Evolutionary conservation across 1,140 invertebrate genomes (phyloP), one percentile per base, ranked within the genome.

Genomic region (Microvelia longipes): DNA sequence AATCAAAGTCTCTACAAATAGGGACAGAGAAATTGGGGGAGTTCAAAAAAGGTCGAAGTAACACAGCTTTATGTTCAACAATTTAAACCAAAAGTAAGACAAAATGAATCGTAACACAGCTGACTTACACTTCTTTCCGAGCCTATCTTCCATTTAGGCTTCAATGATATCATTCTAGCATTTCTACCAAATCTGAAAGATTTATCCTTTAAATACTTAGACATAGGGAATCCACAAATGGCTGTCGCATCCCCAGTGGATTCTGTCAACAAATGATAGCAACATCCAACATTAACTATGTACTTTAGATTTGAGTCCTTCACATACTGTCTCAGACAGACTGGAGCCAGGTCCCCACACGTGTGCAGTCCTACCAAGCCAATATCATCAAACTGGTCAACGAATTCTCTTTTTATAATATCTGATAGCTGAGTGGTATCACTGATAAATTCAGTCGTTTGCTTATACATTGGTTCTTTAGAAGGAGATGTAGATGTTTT

Each of bases 221-320:
- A 89, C 78, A 92, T 79, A 13, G 90, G 90, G 78, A 91, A 91
- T 11, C 35, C 35, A 15, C 85, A 85, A 61, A 72, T 73, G 24
- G 2, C 27, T 27, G n/a, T n/a, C 15, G 5, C n/a, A n/a, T 24
- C 26, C 50, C 50, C 50, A 50, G 5, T 35, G 2, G 26, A 77
- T 81, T 95, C 90, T 69, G 86, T 82, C 72, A 94, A 78, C 74
- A 95, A 82, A 83, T 96, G 85, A 80, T 95, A 96, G 78, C 94
- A 96, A 77, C 94, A 97, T 0, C 90, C 90, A 35, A 96, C 89
- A 75, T 91, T 90, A 68, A 90, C 88, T 0, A 94, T 75, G 0
- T 83, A 82, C 2, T 87, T 84, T 26, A 76, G 69, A 60, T 81
- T 76, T 0, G 79, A 70, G 74, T 84, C 84, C 19, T 80, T 74